Evolutionary conservation across 2,113 vertebrate genomes (phyloP).

Genomic region (Artemisiospiza belli): DNA sequence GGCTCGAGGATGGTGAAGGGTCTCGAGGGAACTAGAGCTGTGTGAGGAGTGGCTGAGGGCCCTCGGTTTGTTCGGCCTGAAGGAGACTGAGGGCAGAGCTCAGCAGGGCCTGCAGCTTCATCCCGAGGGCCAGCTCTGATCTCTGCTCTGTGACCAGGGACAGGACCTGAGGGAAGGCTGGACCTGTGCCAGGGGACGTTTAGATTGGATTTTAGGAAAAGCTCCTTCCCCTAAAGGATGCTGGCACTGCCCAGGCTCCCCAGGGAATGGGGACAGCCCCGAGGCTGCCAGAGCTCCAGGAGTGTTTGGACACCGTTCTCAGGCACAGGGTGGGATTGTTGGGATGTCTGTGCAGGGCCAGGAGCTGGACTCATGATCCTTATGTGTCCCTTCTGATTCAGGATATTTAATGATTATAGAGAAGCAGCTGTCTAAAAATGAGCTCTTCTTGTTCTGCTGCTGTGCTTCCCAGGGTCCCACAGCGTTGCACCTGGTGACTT

Average conservation of each 20-base stretch:
- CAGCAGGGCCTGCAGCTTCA: background rate
- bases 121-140: accelerated
- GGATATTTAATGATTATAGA: background rate
- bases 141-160: background rate
- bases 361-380: accelerated
- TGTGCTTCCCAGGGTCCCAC: background rate
- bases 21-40: background rate
- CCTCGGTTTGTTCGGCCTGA: background rate
- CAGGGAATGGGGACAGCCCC: background rate
- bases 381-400: background rate
- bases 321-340: background rate
- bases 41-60: background rate
- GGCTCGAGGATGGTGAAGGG: background rate
- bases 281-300: background rate
- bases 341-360: background rate
- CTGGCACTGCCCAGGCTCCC: background rate
- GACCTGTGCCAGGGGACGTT: accelerated
- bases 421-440: background rate
- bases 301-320: accelerated
- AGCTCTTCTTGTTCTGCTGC: background rate
- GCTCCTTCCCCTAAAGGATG: background rate
- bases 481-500: background rate
- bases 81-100: background rate
- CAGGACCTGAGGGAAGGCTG: background rate
- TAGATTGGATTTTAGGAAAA: accelerated